Base-by-base conservation (phyloP, 2,113 vertebrate genomes). In the Hydropotes inermis region DNA sequence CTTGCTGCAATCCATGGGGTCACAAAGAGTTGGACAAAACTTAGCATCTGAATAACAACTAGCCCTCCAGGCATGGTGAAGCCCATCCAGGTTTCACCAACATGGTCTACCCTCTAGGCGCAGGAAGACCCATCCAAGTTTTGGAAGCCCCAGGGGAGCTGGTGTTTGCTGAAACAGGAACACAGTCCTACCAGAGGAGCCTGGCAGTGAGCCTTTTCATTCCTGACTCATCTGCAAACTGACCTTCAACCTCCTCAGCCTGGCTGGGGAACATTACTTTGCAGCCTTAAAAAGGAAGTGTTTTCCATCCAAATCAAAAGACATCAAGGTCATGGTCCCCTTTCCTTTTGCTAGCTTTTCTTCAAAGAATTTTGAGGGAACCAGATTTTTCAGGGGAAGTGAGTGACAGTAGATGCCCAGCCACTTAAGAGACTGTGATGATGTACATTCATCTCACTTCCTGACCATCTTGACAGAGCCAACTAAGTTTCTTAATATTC, bases 201-300 rank as follows among this genome's bases (percentile, higher is more conserved):
- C 54, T 21, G 9, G 1, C 19, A 93, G 7, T 10, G 57, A 33
- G 87, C 0, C 5, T 70, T 54, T 13, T 87, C 43, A 10, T 79
- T 54, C 47, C 50, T 3, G n/a, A 19, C 47, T 87, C 4, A 0
- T 30, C 7, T 83, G 39, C n/a, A 91, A 81, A 3, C 0, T 58
- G 88, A 54, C 28, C 54, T n/a, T 30, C 4, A 7, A 11, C 45
- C 79, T 91, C 36, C 79, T 91, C 61, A n/a, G 33, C 45, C 83
- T 79, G 96, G 27, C 79, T 3, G 7, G 27, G 23, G 74, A 79
- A 89, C 3, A 17, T 23, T 0, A 0, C 7, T 21, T 19, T 0
- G 0, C 57, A n/a, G 83, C 87, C 50, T 55, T 61, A 21, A 25
- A 28, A 85, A 82, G 27, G 52, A 82, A 54, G 83, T n/a, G 30